Percentiles rank a stretch among this genome's conserved stretches.
Conservation (phyloP, 1,140 invertebrate genomes). For the Drosophila pseudoananassae region DNA sequence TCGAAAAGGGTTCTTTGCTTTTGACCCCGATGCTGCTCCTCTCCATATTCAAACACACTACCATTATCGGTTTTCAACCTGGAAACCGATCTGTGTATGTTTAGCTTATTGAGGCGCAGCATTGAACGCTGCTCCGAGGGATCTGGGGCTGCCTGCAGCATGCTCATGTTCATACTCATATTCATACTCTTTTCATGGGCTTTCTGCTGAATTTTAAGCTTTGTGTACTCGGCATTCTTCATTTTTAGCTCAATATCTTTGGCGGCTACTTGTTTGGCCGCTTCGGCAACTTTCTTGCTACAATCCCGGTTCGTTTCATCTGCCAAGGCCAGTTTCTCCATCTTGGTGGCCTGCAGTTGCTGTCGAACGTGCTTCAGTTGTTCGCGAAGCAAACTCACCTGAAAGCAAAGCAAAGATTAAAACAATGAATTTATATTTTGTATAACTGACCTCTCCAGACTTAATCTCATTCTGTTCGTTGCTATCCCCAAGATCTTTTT, state of each 20-base stretch:
- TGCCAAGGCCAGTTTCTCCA: conserved; percentile 63
- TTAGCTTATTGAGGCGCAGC: conserved; percentile 43
- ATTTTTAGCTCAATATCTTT: conserved; percentile 67
- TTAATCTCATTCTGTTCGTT: conserved; percentile 60
- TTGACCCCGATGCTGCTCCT: conserved; percentile 9
- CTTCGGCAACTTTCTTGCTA: conserved; percentile 61
- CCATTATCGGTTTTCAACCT: not conserved
- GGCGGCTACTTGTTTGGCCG: conserved; percentile 54
- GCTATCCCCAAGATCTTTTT: conserved; percentile 56
- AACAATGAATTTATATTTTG: not conserved
- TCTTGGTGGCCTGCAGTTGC: conserved; percentile 66
- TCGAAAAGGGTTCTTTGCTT: conserved; percentile 61
- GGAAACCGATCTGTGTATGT: conserved; percentile 22
- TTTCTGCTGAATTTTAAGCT: conserved; percentile 42
- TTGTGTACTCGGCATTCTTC: conserved; percentile 42
- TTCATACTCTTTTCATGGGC: conserved; percentile 21
- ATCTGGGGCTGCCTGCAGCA: conserved; percentile 6
- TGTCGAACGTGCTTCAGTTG: conserved; percentile 69
- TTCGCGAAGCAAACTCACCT: conserved; percentile 70
- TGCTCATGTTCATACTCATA: conserved; percentile 4
- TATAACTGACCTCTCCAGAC: conserved; percentile 64
- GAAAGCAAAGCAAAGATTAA: not conserved
- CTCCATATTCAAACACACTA: conserved; percentile 24
- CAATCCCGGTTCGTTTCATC: conserved; percentile 60
- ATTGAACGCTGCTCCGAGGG: conserved; percentile 12